Conservation (phyloP, 2,888 invertebrate species). For the Phortica magna region DNA sequence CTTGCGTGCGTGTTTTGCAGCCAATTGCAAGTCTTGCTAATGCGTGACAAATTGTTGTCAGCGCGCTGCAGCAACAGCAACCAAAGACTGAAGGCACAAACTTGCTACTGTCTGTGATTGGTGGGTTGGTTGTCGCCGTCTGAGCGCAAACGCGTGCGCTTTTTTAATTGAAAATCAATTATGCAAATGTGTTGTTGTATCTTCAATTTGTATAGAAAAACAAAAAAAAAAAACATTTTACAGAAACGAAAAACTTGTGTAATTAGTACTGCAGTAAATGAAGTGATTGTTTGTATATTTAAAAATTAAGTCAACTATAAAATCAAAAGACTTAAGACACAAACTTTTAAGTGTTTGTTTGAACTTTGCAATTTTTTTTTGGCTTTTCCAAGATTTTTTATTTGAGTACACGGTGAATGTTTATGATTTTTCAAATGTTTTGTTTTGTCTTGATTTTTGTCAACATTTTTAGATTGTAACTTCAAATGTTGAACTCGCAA, state of each 20-base stretch:
- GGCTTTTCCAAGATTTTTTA: too few relatives aligned
- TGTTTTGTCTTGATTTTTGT: too few relatives aligned
- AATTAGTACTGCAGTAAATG: too few relatives aligned
- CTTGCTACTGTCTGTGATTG: background rate
- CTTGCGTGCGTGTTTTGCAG: conserved; percentile 1
- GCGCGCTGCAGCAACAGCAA: too few relatives aligned
- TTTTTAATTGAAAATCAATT: conserved; percentile 22
- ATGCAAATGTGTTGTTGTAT: conserved; percentile 39
- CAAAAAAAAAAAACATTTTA: conserved; percentile 15
- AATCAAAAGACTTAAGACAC: background rate
- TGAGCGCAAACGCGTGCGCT: background rate
- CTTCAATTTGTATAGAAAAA: conserved; percentile 41
- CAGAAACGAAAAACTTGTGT: conserved; percentile 7
- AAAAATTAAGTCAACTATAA: too few relatives aligned
- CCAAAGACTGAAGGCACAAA: background rate
- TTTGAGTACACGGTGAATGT: too few relatives aligned
- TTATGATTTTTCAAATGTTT: too few relatives aligned
- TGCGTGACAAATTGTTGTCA: conserved; percentile 24
- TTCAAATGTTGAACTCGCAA: too few relatives aligned
- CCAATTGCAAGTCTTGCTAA: conserved; percentile 18
- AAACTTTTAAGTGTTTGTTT: conserved; percentile 45
- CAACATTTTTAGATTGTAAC: too few relatives aligned
- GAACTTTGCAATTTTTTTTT: conserved; percentile 43
- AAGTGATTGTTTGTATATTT: too few relatives aligned
- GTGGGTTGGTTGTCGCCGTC: background rate